Percentiles rank a stretch among this genome's conserved stretches.
phyloP scores from a whole-genome alignment of 2,797 vertebrate genomes.

The Danio jaintianensis region DNA sequence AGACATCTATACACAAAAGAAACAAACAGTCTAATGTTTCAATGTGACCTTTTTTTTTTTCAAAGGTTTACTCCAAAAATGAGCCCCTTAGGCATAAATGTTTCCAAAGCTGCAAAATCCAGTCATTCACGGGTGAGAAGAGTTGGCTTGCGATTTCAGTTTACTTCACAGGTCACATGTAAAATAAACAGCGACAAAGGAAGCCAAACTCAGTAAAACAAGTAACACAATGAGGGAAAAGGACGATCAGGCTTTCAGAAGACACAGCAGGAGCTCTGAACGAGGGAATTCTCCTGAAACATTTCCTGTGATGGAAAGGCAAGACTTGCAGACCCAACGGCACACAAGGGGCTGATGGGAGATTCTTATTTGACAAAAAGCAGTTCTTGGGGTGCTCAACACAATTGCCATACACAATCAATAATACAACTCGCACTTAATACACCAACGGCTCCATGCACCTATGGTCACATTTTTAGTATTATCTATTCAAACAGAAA shows the following conservation, averaged over 20 bases:
- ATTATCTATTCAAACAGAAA: not conserved
- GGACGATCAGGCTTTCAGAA: constrained; percentile 59
- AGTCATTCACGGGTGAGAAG: constrained; percentile 31
- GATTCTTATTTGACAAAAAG: constrained; percentile 65
- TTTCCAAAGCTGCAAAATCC: not conserved
- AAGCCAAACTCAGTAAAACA: constrained; percentile 64
- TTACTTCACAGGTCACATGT: constrained; percentile 70
- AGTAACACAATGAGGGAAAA: constrained; percentile 63
- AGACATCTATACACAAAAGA: not conserved
- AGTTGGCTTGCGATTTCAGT: constrained; percentile 63
- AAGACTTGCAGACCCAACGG: constrained; percentile 64
- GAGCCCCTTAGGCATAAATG: not conserved
- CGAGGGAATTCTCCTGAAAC: constrained; percentile 49
- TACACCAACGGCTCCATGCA: not conserved
- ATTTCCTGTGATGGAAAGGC: constrained; percentile 56
- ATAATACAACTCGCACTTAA: constrained; percentile 23
- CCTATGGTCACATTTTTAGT: not conserved
- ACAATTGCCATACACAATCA: constrained; percentile 69
- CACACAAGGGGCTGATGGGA: constrained; percentile 56
- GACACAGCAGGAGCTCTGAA: constrained; percentile 53
- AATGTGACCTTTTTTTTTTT: not conserved
- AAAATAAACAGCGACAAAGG: constrained; percentile 65
- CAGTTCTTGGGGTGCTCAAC: constrained; percentile 61
- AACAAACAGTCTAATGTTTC: not conserved
- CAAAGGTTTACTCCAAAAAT: not conserved